These are phyloP conservation scores for Caradrina kadenii DNA, from an alignment of 2,888 invertebrate genomes.

Conservation along the genomic window DNA sequence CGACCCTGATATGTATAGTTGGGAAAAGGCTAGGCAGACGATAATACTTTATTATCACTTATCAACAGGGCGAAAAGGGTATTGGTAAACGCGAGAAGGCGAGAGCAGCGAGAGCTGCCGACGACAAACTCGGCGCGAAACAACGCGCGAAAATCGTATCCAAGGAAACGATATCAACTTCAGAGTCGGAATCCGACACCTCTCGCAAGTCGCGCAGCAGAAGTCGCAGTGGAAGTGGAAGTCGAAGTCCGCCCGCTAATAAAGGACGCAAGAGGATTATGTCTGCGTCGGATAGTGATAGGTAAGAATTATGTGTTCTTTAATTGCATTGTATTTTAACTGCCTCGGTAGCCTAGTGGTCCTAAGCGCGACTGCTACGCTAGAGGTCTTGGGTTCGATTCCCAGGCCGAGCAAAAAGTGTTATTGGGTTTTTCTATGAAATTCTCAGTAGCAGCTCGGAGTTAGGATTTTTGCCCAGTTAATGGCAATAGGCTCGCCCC, in stretches of 20 bases:
- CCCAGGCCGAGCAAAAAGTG: too few species aligned
- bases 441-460: too few species aligned
- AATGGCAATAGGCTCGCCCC: too few species aligned
- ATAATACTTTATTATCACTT: background rate
- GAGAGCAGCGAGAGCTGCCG: constrained; percentile 80
- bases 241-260: constrained; percentile 84
- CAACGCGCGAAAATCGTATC: constrained; percentile 97
- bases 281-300: constrained; percentile 91
- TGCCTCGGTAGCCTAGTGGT: too few species aligned
- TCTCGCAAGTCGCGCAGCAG: constrained; percentile 77
- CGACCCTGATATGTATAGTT: too few species aligned
- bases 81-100: constrained; percentile 84
- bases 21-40: too few species aligned
- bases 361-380: too few species aligned
- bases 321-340: too few species aligned
- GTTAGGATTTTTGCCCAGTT: too few species aligned
- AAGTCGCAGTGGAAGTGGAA: constrained; percentile 75
- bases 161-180: constrained; percentile 98
- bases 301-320: constrained; percentile 67
- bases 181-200: constrained; percentile 94
- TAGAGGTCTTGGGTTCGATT: too few species aligned
- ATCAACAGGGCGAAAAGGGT: constrained; percentile 80
- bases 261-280: constrained; percentile 91
- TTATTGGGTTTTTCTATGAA: too few species aligned
- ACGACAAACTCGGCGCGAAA: constrained; percentile 94